These are phyloP conservation scores for Propithecus perrieri DNA, from an alignment of 2,797 vertebrate species.

Conservation along the genomic window DNA sequence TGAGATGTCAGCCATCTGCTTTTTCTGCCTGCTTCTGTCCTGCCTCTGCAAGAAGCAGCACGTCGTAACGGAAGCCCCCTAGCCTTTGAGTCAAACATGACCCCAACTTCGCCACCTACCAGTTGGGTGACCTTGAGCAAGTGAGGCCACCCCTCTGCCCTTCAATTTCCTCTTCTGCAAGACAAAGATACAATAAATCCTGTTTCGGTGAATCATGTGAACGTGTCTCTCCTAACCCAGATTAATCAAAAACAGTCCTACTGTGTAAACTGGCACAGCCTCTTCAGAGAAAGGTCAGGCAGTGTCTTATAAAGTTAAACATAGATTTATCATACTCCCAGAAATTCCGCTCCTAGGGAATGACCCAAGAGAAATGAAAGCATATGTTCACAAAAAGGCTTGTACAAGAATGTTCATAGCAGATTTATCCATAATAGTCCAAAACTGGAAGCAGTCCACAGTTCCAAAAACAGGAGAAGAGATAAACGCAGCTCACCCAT, in stretches of 20 bases:
- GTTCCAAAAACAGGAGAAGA: background rate
- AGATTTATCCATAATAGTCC: background rate
- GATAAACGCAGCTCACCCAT: background rate
- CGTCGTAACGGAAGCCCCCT: background rate
- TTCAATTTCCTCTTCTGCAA: background rate
- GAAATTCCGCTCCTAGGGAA: slow-evolving; percentile 2
- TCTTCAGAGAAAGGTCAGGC: background rate
- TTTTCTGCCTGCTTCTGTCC: background rate
- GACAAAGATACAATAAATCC: background rate
- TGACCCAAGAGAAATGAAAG: slow-evolving; percentile 9
- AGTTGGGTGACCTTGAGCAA: background rate
- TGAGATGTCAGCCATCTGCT: background rate
- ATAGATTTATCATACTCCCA: background rate
- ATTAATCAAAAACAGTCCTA: background rate
- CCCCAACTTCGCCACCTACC: background rate
- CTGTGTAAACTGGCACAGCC: background rate
- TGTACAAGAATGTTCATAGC: background rate
- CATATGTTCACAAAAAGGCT: slow-evolving; percentile 25
- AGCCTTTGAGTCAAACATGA: background rate
- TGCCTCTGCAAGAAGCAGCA: background rate
- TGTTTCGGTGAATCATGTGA: background rate
- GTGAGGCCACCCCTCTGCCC: background rate
- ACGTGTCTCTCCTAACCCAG: background rate
- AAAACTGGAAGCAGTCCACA: background rate
- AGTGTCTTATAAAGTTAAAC: background rate